Conservation (phyloP, 2,113 vertebrate genomes). For the Solea senegalensis region DNA sequence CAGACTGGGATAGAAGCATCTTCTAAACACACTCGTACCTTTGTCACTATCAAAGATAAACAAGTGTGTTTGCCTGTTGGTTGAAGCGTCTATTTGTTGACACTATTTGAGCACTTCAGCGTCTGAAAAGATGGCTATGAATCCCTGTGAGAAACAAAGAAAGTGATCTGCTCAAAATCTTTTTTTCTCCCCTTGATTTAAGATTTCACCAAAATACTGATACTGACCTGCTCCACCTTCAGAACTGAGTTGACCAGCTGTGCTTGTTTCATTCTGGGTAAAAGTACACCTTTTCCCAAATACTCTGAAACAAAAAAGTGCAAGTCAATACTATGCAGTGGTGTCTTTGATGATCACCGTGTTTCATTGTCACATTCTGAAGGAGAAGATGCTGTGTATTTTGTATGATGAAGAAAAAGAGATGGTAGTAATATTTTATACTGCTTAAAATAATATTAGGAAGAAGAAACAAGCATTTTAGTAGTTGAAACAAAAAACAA, state of each 20-base stretch:
- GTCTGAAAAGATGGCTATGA: constrained; percentile 65
- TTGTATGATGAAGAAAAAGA: no score
- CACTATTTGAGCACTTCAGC: no score
- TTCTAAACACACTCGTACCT: no score
- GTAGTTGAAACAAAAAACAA: constrained; percentile 5
- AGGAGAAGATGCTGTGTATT: no score
- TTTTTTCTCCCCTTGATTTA: neutral
- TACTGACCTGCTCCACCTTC: constrained; percentile 64
- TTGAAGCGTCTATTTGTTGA: neutral
- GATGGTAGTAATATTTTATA: no score
- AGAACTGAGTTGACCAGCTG: constrained; percentile 65
- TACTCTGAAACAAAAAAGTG: constrained; percentile 44
- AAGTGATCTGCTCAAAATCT: neutral
- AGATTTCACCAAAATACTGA: neutral
- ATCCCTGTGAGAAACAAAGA: constrained; percentile 61
- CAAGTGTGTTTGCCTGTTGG: neutral
- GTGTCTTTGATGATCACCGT: no score
- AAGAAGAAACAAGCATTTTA: no score
- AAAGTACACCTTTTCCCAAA: constrained; percentile 44
- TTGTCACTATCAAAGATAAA: neutral
- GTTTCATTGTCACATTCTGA: no score
- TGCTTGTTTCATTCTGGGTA: constrained; percentile 42
- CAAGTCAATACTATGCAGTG: no score
- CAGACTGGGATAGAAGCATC: no score
- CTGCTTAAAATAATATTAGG: no score